phyloP scores from a whole-genome alignment of 1,140 invertebrate species.

The Drosophila sp. region DNA sequence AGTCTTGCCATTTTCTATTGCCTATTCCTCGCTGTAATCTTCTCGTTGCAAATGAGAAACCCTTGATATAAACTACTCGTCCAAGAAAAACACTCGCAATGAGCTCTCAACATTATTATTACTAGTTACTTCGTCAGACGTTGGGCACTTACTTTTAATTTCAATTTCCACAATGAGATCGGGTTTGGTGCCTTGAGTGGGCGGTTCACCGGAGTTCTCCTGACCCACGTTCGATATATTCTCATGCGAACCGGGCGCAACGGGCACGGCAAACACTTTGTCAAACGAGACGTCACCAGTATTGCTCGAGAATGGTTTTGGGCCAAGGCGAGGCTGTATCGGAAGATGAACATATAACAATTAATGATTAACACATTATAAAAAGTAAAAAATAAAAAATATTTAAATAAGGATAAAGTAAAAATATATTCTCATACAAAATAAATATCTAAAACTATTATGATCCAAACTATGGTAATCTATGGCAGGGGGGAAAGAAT shows the following conservation, averaged over 20 bases:
- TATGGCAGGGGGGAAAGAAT: too few species aligned
- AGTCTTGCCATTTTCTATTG: background rate
- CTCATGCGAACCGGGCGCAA: slow-evolving; percentile 87
- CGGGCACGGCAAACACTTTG: slow-evolving; percentile 91
- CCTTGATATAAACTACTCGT: background rate
- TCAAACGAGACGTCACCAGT: slow-evolving; percentile 91
- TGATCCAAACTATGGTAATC: too few species aligned
- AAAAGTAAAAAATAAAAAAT: slow-evolving; percentile 3
- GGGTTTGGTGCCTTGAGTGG: slow-evolving; percentile 59
- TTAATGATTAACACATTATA: background rate
- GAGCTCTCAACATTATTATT: too few species aligned
- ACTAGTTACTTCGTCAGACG: too few species aligned
- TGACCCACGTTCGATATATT: slow-evolving; percentile 73
- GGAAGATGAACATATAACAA: background rate
- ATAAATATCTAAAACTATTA: background rate
- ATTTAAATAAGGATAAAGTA: too few species aligned
- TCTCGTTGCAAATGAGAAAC: too few species aligned
- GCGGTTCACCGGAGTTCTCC: slow-evolving; percentile 47
- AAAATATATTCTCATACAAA: background rate
- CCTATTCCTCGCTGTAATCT: too few species aligned
- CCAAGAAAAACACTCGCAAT: background rate
- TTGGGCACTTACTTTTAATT: slow-evolving; percentile 69
- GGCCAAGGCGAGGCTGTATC: slow-evolving; percentile 90
- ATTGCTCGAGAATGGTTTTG: slow-evolving; percentile 92
- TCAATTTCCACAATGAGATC: slow-evolving; percentile 84